These are phyloP conservation scores for Poecilus cupreus DNA, from an alignment of 2,888 invertebrate species.

Conservation along the genomic window DNA sequence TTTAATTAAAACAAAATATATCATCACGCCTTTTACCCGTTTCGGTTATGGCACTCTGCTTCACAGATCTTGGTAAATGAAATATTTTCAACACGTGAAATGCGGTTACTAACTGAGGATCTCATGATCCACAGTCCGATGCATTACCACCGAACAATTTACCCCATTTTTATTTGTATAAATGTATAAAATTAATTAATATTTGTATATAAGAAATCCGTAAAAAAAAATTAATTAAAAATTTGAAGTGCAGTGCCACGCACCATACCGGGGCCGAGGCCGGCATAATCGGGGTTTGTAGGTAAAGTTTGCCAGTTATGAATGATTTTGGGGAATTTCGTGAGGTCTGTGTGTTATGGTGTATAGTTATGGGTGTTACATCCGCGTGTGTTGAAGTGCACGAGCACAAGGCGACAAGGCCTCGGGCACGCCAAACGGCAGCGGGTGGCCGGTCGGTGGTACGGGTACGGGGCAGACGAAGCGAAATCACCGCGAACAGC, in stretches of 20 bases:
- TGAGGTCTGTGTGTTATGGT: slow-evolving; percentile 34
- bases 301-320: slow-evolving; percentile 23
- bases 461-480: slow-evolving; percentile 5
- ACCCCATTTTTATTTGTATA: no score
- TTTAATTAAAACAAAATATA: no score
- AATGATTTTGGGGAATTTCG: slow-evolving; percentile 28
- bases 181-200: background rate
- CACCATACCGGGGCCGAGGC: background rate
- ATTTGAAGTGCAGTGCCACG: slow-evolving; percentile 10
- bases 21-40: no score
- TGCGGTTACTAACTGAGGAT: no score
- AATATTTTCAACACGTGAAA: no score
- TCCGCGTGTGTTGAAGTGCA: slow-evolving; percentile 47
- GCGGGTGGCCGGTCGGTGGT: no score
- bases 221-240: slow-evolving; percentile 2
- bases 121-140: no score
- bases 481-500: slow-evolving; percentile 6
- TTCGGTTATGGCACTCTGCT: no score
- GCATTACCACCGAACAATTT: no score
- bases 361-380: slow-evolving; percentile 42
- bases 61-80: no score
- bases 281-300: slow-evolving; percentile 1
- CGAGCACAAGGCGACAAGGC: slow-evolving; percentile 53
- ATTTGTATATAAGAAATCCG: background rate
- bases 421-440: background rate